phyloP scores from a whole-genome alignment of 2,113 vertebrate genomes.

The Sinocyclocheilus grahami region DNA sequence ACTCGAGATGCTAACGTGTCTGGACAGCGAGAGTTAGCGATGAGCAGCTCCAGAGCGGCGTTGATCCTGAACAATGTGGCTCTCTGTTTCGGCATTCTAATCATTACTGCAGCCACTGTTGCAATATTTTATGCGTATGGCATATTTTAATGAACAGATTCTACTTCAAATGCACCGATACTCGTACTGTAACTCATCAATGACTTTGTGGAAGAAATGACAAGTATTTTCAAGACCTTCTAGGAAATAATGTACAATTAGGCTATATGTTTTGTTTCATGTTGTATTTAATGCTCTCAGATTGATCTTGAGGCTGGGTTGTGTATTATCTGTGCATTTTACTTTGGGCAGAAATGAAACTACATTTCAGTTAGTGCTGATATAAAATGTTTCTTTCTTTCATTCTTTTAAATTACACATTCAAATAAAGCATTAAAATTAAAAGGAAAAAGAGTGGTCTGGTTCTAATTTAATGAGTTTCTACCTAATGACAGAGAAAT shows the following conservation, averaged over 20 bases:
- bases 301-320: neutral
- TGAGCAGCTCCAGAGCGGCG: slow-evolving; percentile 48
- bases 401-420: no score
- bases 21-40: slow-evolving; percentile 65
- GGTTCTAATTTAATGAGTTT: neutral
- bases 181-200: neutral
- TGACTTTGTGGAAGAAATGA: neutral
- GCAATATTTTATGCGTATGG: accelerated
- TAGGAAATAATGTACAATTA: neutral
- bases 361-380: no score
- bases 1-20: neutral
- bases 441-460: no score
- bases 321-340: no score
- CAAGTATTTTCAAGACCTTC: neutral
- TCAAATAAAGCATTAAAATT: no score
- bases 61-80: neutral
- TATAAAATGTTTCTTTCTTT: no score
- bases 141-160: neutral
- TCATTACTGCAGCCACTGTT: neutral
- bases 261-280: neutral
- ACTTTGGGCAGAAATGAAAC: no score
- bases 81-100: neutral
- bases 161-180: neutral
- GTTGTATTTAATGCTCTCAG: no score
- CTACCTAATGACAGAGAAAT: neutral